Evolutionary conservation across 1,140 invertebrate species (phyloP).

Genomic region (Brachionus sp.): DNA sequence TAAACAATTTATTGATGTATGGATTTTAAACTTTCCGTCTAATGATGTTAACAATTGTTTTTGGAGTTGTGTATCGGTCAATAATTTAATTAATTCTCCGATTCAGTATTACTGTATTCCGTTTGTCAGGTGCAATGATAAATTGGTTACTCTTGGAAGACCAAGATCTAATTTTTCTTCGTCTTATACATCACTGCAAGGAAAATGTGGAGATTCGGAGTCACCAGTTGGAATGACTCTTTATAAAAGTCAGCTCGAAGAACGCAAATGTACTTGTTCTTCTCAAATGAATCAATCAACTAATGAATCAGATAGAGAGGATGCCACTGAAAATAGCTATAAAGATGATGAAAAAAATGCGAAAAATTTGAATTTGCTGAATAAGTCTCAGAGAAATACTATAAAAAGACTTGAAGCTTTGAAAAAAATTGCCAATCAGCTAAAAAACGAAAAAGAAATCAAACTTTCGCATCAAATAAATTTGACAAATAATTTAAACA

Average conservation of each 20-base stretch:
- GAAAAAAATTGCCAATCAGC: constrained; percentile 48
- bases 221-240: not conserved
- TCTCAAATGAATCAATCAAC: not conserved
- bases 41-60: constrained; percentile 64
- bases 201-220: not conserved
- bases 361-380: constrained; percentile 65
- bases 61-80: constrained; percentile 74
- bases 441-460: constrained; percentile 39
- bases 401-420: constrained; percentile 50
- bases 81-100: constrained; percentile 72
- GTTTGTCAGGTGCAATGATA: constrained; percentile 70
- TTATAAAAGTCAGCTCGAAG: not conserved
- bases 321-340: not conserved
- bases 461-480: not conserved
- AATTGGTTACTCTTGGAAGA: constrained; percentile 35
- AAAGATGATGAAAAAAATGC: constrained; percentile 50
- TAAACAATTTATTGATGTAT: constrained; percentile 67
- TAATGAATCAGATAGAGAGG: not conserved
- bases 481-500: constrained; percentile 48
- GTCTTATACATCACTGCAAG: constrained; percentile 45
- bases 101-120: constrained; percentile 84
- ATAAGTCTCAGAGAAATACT: constrained; percentile 64
- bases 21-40: constrained; percentile 65
- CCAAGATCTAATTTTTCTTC: not conserved
- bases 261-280: constrained; percentile 13